phyloP scores from a whole-genome alignment of 2,888 invertebrate species.

The Deroplatys truncata region DNA sequence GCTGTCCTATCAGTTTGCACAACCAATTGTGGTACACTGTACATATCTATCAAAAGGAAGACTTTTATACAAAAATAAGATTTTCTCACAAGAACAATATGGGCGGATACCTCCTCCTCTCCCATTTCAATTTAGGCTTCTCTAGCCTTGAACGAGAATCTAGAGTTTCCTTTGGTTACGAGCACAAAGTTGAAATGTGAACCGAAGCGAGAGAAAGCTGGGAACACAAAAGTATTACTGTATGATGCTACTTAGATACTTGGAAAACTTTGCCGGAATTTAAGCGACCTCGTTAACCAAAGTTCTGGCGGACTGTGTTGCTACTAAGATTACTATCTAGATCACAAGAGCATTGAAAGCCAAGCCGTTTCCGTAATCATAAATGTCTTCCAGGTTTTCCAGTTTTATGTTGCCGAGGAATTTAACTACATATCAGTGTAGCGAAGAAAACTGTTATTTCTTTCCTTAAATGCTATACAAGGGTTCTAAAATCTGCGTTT shows the following conservation, averaged over 20 bases:
- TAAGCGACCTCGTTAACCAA: background rate
- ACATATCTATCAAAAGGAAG: no score
- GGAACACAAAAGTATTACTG: background rate
- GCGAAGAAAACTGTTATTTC: no score
- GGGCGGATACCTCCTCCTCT: no score
- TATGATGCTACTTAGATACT: background rate
- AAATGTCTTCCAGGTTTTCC: background rate
- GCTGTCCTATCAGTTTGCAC: no score
- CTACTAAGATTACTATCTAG: background rate
- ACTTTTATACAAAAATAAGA: no score
- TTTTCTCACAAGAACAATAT: no score
- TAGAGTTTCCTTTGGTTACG: background rate
- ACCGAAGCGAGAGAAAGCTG: background rate
- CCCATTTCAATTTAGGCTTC: no score
- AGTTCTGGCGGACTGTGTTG: background rate
- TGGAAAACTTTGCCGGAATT: background rate
- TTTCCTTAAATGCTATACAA: no score
- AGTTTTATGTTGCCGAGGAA: no score
- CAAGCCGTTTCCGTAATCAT: background rate
- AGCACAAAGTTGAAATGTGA: background rate
- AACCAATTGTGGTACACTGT: no score
- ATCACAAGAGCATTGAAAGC: background rate
- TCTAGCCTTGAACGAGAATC: background rate
- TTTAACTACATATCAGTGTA: no score
- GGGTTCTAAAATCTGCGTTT: no score